These are phyloP conservation scores for Xiphorhynchus elegans DNA, from an alignment of 2,113 vertebrate genomes.

Conservation along the genomic window DNA sequence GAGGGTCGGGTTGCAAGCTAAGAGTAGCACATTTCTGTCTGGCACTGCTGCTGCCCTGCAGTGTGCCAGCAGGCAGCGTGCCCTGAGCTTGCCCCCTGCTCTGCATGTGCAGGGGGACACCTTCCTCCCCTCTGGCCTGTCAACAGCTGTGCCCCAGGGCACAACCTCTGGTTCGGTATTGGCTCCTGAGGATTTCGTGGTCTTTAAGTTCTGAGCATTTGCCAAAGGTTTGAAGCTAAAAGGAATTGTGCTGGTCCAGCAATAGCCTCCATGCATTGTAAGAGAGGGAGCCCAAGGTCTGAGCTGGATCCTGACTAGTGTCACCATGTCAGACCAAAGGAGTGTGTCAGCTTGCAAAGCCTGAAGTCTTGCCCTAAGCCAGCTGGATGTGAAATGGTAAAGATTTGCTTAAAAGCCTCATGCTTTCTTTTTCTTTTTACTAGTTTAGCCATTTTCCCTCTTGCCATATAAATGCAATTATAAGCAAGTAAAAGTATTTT, in stretches of 20 bases:
- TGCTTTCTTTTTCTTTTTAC: constrained; percentile 39
- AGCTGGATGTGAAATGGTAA: constrained; percentile 34
- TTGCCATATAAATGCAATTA: constrained; percentile 47
- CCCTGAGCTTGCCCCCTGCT: not conserved
- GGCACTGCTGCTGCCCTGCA: not conserved
- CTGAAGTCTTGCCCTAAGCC: not conserved
- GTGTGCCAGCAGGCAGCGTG: accelerated
- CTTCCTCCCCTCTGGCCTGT: not conserved
- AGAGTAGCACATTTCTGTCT: not conserved
- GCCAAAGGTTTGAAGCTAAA: not conserved
- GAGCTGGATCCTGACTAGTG: not conserved
- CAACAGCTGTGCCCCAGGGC: not conserved
- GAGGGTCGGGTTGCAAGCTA: accelerated
- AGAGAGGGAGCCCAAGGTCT: not conserved
- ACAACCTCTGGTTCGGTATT: accelerated
- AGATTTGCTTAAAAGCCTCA: constrained; percentile 1
- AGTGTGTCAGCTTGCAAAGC: constrained; percentile 25
- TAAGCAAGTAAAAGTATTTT: constrained; percentile 17
- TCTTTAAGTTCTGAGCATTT: not conserved
- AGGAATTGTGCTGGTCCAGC: not conserved
- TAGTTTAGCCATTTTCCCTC: constrained; percentile 32
- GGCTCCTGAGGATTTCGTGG: not conserved
- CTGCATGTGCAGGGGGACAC: accelerated
- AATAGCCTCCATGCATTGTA: not conserved
- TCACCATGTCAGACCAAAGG: not conserved